phyloP scores from a whole-genome alignment of 2,888 invertebrate species.

The Chloroclystis v-ata region DNA sequence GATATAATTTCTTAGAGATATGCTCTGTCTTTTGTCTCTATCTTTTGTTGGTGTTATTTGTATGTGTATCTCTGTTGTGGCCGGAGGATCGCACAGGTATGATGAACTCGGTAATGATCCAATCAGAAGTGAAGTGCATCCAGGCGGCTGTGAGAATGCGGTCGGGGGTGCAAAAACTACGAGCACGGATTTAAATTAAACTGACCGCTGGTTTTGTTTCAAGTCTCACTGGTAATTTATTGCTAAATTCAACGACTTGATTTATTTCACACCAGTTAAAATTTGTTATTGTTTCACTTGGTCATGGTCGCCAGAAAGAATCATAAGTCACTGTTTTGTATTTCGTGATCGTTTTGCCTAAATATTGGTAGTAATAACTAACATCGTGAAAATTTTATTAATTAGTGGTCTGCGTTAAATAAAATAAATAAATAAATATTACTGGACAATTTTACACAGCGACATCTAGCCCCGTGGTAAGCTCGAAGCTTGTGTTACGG shows the following conservation, averaged over 20 bases:
- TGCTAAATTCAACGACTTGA: slow-evolving; percentile 17
- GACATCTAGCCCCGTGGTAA: too few relatives aligned
- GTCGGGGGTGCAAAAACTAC: slow-evolving; percentile 77
- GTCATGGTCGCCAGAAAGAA: too few relatives aligned
- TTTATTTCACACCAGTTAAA: slow-evolving; percentile 14
- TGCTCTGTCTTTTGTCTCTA: slow-evolving; percentile 45
- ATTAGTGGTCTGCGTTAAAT: too few relatives aligned
- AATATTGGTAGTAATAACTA: too few relatives aligned
- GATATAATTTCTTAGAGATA: slow-evolving; percentile 76
- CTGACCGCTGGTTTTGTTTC: slow-evolving; percentile 67
- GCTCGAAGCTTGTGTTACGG: too few relatives aligned
- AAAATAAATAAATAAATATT: too few relatives aligned
- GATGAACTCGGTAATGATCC: slow-evolving; percentile 79
- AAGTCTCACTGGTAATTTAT: slow-evolving; percentile 21
- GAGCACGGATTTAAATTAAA: slow-evolving; percentile 74
- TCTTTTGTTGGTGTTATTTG: slow-evolving; percentile 30
- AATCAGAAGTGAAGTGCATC: slow-evolving; percentile 78
- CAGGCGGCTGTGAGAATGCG: slow-evolving; percentile 77
- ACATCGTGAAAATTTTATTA: too few relatives aligned
- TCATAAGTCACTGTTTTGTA: too few relatives aligned
- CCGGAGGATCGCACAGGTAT: slow-evolving; percentile 74
- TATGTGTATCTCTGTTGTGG: slow-evolving; percentile 55
- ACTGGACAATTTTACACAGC: too few relatives aligned
- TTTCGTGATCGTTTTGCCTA: too few relatives aligned
- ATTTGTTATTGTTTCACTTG: too few relatives aligned